Evolutionary conservation across 2,888 invertebrate genomes (phyloP).

Genomic region (Diplolepis rosae): DNA sequence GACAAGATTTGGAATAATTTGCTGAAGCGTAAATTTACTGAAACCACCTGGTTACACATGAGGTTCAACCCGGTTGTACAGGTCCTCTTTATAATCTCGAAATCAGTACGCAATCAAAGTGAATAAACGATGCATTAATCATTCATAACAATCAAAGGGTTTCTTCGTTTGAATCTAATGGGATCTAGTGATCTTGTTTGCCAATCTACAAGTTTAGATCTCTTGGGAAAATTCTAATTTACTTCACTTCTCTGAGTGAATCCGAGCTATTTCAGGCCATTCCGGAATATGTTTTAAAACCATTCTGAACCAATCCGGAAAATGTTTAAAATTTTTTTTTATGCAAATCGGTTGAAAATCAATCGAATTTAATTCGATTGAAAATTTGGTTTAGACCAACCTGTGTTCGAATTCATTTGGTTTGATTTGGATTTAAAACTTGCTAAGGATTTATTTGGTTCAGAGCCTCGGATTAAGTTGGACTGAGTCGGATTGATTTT

Average conservation of each 20-base stretch:
- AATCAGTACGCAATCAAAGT: constrained; percentile 12
- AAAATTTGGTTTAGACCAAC: background rate
- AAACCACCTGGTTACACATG: constrained; percentile 36
- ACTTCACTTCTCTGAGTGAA: too few species aligned
- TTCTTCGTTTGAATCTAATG: constrained; percentile 54
- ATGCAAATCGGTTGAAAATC: too few species aligned
- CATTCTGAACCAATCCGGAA: too few species aligned
- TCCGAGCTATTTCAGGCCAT: too few species aligned
- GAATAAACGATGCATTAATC: constrained; percentile 4
- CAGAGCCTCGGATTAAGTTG: too few species aligned
- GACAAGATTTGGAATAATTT: constrained; percentile 48
- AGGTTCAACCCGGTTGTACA: constrained; percentile 31
- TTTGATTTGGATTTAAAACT: too few species aligned
- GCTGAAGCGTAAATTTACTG: constrained; percentile 42
- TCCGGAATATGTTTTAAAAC: too few species aligned
- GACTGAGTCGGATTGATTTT: too few species aligned
- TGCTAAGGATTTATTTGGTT: too few species aligned
- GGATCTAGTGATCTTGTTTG: constrained; percentile 6
- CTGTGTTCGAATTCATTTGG: too few species aligned
- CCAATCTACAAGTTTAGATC: background rate
- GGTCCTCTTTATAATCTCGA: constrained; percentile 32
- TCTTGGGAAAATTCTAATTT: background rate
- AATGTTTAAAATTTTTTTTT: too few species aligned
- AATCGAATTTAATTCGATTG: too few species aligned
- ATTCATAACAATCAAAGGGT: constrained; percentile 49